Conservation (phyloP, 2,888 invertebrate genomes). For the Nemotelus nigrinus region DNA sequence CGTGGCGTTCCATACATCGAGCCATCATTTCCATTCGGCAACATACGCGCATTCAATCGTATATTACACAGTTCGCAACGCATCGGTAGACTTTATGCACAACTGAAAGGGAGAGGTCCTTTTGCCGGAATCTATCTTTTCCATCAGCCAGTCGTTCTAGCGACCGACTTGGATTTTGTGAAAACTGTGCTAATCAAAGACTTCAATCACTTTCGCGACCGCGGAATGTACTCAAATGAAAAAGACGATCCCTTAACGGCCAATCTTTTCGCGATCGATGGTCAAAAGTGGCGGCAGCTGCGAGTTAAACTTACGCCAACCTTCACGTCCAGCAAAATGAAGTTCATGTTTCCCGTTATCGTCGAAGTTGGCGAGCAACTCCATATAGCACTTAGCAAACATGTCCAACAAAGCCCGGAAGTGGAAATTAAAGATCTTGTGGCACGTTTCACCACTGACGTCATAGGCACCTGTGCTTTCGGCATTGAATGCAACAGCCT, state of each 20-base stretch:
- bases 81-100: conserved; percentile 51
- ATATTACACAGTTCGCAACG: conserved; percentile 23
- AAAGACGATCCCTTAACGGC: conserved; percentile 62
- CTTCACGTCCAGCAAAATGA: conserved; percentile 66
- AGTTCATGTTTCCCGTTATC: conserved; percentile 59
- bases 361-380: conserved; percentile 51
- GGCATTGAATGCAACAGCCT: conserved; percentile 66
- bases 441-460: conserved; percentile 66
- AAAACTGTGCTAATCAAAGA: conserved; percentile 61
- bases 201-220: conserved; percentile 61
- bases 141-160: conserved; percentile 30
- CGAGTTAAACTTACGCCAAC: conserved; percentile 65
- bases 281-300: conserved; percentile 65
- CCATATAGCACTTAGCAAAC: conserved; percentile 52
- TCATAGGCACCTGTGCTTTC: conserved; percentile 67
- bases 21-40: conserved; percentile 50
- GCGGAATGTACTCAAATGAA: conserved; percentile 61
- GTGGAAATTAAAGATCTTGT: conserved; percentile 63
- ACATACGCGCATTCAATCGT: conserved; percentile 40
- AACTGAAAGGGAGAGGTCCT: conserved; percentile 53
- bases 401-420: conserved; percentile 50
- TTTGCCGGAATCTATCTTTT: conserved; percentile 35
- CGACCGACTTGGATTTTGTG: conserved; percentile 55
- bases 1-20: conserved; percentile 45
- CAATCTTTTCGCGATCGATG: conserved; percentile 62